These are phyloP conservation scores for Drepana falcataria DNA, from an alignment of 2,888 invertebrate species.

Conservation along the genomic window DNA sequence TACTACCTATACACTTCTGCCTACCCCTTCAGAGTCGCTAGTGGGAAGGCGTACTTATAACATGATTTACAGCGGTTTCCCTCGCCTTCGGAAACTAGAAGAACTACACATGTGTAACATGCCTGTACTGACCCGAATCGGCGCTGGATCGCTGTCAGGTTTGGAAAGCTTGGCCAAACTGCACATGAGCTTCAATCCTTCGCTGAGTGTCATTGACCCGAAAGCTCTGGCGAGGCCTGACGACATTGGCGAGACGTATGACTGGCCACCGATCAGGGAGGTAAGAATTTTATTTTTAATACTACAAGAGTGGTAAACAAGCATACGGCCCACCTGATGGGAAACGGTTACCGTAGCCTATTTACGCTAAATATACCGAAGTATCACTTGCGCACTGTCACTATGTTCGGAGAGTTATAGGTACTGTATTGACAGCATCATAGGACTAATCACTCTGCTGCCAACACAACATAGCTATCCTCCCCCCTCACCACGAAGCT, in stretches of 20 bases:
- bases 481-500: too few relatives aligned
- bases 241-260: conserved; percentile 67
- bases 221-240: conserved; percentile 78
- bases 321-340: too few relatives aligned
- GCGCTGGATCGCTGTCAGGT: conserved; percentile 60
- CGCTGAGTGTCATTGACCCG: conserved; percentile 78
- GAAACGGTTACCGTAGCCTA: too few relatives aligned
- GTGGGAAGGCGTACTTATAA: background rate
- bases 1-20: too few relatives aligned
- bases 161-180: conserved; percentile 76
- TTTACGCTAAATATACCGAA: too few relatives aligned
- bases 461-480: too few relatives aligned
- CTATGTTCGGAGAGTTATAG: too few relatives aligned
- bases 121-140: conserved; percentile 78
- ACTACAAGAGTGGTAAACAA: too few relatives aligned
- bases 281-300: conserved; percentile 42
- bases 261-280: conserved; percentile 83
- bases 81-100: conserved; percentile 78
- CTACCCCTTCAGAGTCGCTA: too few relatives aligned
- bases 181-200: conserved; percentile 81
- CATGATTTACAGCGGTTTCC: conserved; percentile 78
- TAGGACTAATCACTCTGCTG: too few relatives aligned
- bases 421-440: too few relatives aligned
- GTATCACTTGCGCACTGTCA: too few relatives aligned
- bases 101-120: conserved; percentile 85